These are phyloP conservation scores for Neuroscelio doddi DNA, from an alignment of 2,888 invertebrate species.

Conservation along the genomic window DNA sequence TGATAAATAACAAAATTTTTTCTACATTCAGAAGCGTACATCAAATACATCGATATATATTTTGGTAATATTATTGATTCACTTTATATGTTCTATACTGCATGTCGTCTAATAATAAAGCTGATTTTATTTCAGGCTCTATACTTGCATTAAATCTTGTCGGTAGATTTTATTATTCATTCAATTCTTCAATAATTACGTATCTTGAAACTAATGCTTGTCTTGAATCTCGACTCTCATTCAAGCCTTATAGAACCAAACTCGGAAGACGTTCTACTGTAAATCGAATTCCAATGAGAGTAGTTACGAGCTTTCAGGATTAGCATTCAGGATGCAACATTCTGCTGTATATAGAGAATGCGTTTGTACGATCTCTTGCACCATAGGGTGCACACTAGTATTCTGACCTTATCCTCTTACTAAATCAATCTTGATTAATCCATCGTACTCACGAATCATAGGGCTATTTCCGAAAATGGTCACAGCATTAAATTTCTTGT, in stretches of 20 bases:
- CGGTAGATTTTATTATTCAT: slow-evolving; percentile 1
- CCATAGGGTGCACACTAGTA: slow-evolving; percentile 32
- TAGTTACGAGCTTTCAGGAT: slow-evolving; percentile 44
- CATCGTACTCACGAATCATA: slow-evolving; percentile 44
- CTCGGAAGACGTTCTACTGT: slow-evolving; percentile 31
- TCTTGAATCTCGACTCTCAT: slow-evolving; percentile 26
- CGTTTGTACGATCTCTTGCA: slow-evolving; percentile 39
- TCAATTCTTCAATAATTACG: slow-evolving; percentile 20
- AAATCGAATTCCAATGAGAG: slow-evolving; percentile 47
- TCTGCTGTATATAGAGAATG: slow-evolving; percentile 33
- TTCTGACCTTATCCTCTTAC: slow-evolving; percentile 32
- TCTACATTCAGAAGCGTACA: too few species aligned
- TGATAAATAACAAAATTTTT: too few species aligned
- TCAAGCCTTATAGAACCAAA: slow-evolving; percentile 30
- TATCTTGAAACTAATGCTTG: slow-evolving; percentile 31
- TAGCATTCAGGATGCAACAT: slow-evolving; percentile 39
- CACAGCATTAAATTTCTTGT: slow-evolving; percentile 43
- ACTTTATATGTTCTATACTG: background rate
- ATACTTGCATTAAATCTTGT: too few species aligned
- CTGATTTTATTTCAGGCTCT: too few species aligned
- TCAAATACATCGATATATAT: slow-evolving; percentile 14
- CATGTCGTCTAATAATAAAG: too few species aligned
- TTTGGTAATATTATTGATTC: slow-evolving; percentile 15
- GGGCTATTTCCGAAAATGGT: slow-evolving; percentile 42
- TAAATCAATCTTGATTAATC: slow-evolving; percentile 59